phyloP scores from a whole-genome alignment of 2,888 invertebrate species.

The Acheta domesticus region DNA sequence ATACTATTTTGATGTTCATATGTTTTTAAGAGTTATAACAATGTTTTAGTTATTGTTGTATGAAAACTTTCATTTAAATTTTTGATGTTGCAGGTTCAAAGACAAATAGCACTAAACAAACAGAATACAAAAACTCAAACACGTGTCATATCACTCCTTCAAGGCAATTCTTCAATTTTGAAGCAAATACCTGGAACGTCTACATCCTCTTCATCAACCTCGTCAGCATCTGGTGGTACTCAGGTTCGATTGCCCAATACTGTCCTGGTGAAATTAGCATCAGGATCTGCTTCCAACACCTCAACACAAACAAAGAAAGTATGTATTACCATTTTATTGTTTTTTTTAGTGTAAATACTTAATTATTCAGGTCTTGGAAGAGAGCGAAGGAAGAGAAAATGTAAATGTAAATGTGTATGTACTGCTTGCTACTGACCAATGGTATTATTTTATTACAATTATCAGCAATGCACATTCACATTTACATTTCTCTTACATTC shows the following conservation, averaged over 20 bases:
- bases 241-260: constrained; percentile 47
- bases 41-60: too few species aligned
- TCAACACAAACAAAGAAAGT: constrained; percentile 36
- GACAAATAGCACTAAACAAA: constrained; percentile 71
- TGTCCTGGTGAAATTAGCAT: constrained; percentile 46
- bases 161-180: constrained; percentile 56
- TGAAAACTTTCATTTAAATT: too few species aligned
- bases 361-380: constrained; percentile 38
- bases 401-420: too few species aligned
- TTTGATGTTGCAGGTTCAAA: constrained; percentile 54
- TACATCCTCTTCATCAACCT: constrained; percentile 39
- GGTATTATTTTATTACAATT: too few species aligned
- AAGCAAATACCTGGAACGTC: constrained; percentile 42
- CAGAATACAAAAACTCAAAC: constrained; percentile 62
- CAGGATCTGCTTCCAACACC: constrained; percentile 39
- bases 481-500: too few species aligned
- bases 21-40: too few species aligned
- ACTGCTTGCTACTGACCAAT: too few species aligned
- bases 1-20: too few species aligned
- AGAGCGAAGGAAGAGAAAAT: constrained; percentile 21
- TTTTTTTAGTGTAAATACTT: neutral
- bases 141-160: constrained; percentile 67
- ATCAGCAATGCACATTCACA: too few species aligned
- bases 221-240: constrained; percentile 31
- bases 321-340: neutral